Evolutionary conservation across 2,113 vertebrate genomes (phyloP).

Genomic region (Hyaena hyaena): DNA sequence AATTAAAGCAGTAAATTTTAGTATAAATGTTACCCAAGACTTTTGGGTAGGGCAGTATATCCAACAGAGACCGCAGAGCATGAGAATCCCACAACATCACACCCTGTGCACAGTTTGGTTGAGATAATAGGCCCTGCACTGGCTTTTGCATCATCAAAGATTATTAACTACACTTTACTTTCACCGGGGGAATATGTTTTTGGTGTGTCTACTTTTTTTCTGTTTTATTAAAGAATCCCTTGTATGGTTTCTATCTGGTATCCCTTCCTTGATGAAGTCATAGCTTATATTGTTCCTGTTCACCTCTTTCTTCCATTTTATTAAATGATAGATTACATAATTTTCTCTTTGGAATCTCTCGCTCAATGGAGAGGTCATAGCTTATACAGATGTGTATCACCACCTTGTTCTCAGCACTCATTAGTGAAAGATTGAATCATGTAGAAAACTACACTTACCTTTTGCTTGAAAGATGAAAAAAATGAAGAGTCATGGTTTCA

Average conservation of each 20-base stretch:
- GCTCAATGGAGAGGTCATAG: neutral
- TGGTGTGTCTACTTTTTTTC: neutral
- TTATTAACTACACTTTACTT: neutral
- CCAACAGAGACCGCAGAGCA: neutral
- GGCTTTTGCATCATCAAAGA: neutral
- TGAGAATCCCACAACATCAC: neutral
- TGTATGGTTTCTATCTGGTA: neutral
- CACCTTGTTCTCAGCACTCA: neutral
- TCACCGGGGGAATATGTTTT: neutral
- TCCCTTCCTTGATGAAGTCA: neutral
- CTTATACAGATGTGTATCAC: too few relatives aligned
- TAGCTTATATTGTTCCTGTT: neutral
- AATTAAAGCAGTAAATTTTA: neutral
- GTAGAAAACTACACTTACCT: neutral
- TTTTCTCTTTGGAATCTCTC: neutral
- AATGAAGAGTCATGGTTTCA: neutral
- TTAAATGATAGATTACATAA: neutral
- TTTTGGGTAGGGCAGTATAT: neutral
- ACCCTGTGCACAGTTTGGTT: neutral
- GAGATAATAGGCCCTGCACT: rapidly evolving
- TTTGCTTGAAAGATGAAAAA: neutral
- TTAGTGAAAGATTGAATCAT: neutral
- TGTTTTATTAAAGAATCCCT: neutral
- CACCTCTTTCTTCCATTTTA: neutral
- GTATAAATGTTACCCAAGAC: neutral